Conservation (phyloP, 1,140 invertebrate genomes). For the Conus ventricosus region DNA sequence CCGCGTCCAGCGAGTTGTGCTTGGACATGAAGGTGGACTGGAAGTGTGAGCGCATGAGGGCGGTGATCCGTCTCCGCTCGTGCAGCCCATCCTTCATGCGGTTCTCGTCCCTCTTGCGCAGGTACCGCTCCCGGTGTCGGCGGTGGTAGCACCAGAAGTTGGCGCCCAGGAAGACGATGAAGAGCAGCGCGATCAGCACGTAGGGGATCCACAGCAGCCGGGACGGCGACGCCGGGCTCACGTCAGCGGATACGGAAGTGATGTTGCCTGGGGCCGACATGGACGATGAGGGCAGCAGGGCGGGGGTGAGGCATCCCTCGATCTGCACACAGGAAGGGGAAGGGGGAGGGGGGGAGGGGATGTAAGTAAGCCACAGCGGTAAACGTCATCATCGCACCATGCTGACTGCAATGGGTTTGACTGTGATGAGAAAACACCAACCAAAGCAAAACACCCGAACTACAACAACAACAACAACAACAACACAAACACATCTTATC, state of each 20-base stretch:
- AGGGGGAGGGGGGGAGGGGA: not conserved
- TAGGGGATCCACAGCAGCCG: conserved; percentile 46
- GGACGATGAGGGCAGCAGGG: not conserved
- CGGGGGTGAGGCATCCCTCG: not conserved
- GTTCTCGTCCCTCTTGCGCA: conserved; percentile 47
- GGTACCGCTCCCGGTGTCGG: conserved; percentile 46
- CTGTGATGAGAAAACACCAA: no score
- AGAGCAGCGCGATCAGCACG: conserved; percentile 49
- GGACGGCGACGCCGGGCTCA: not conserved
- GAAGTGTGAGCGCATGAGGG: conserved; percentile 37
- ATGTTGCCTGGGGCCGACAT: conserved; percentile 14
- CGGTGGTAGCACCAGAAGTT: conserved; percentile 57
- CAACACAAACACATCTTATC: no score
- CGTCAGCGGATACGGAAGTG: not conserved
- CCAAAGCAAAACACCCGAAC: no score
- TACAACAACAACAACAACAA: no score
- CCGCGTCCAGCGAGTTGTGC: not conserved
- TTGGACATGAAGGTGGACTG: conserved; percentile 25
- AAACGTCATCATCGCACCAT: no score
- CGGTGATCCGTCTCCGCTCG: conserved; percentile 44
- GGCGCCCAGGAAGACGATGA: conserved; percentile 49
- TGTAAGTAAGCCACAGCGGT: no score
- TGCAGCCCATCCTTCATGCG: conserved; percentile 47
- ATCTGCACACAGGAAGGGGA: not conserved
- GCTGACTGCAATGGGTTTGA: no score